Evolutionary conservation across 2,888 invertebrate species (phyloP), one percentile per base, ranked within the genome.

Genomic region (Rotaria socialis): DNA sequence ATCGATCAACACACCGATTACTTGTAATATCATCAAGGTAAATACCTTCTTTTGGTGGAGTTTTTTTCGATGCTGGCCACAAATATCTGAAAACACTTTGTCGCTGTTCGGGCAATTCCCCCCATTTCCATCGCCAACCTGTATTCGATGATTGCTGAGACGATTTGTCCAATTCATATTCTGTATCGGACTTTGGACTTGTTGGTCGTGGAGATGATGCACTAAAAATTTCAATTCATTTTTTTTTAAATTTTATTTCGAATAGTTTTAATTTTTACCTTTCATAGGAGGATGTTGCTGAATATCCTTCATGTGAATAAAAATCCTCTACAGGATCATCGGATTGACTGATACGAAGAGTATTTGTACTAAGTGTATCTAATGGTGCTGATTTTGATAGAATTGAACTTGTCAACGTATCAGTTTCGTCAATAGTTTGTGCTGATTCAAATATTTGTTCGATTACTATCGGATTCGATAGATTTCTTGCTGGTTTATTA

Each of bases 161-260:
- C 0, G 88, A 88, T 84, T 87, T 88, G 24, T 88, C 88, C 84
- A 91, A 90, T 91, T 97, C 97, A 90, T 96, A 94, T 90, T 97
- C 97, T 0, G 96, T 96, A 91, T 97, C 97, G 75, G 96, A 96
- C 91, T 96, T 96, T 14, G 96, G 96, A 24, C 95, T 94, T 88
- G 94, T 94, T 67, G 94, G 94, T 87, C 96, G 93, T 58, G 94
- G 94, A 87, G 93, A 92, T 88, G 89, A 89, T n/a, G 91, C 91
- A 88, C 90, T 90, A n/a, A 75, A 67, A 55, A 74, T 27, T 19
- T 11, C 2, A 11, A 84, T 84, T 4, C 43, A 84, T 27, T 84
- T 86, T 0, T 84, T 86, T 27, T 86, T 84, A 67, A 47, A 84
- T 14, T 52, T 52, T 52, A 16, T 52, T 3, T 52, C 2, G 35